Evolutionary conservation across 2,113 vertebrate genomes (phyloP).

Genomic region (Antechinus flavipes): DNA sequence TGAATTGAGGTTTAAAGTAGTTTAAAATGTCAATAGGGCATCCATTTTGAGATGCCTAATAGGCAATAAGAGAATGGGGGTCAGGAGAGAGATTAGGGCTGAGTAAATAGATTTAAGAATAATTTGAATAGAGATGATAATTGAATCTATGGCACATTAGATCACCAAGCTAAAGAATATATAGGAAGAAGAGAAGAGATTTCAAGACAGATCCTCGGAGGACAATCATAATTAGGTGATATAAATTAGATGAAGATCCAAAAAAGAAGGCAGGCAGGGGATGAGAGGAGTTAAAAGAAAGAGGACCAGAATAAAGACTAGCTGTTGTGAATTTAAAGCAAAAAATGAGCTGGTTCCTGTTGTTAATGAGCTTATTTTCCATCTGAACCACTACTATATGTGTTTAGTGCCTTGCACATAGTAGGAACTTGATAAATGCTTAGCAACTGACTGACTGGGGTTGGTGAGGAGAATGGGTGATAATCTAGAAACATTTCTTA

Average conservation of each 20-base stretch:
- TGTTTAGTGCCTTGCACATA: background rate
- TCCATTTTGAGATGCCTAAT: background rate
- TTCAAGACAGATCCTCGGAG: background rate
- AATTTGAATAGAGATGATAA: background rate
- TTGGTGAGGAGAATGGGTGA: background rate
- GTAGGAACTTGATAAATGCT: background rate
- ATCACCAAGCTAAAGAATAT: background rate
- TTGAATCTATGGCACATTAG: background rate
- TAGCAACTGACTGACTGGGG: background rate
- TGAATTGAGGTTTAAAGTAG: background rate
- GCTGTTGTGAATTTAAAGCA: background rate
- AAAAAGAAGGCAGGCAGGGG: background rate
- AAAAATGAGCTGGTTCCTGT: background rate
- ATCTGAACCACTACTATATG: background rate
- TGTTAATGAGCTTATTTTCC: background rate
- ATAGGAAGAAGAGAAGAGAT: background rate
- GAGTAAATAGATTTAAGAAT: background rate
- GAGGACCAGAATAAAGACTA: background rate
- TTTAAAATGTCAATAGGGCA: background rate
- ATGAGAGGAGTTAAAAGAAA: background rate
- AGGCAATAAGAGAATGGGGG: background rate
- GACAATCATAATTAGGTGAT: background rate
- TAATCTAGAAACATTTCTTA: background rate
- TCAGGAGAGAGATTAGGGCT: background rate
- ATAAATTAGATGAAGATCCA: background rate